Evolutionary conservation across 2,888 invertebrate species (phyloP).

Genomic region (Galerucella nymphaeae): DNA sequence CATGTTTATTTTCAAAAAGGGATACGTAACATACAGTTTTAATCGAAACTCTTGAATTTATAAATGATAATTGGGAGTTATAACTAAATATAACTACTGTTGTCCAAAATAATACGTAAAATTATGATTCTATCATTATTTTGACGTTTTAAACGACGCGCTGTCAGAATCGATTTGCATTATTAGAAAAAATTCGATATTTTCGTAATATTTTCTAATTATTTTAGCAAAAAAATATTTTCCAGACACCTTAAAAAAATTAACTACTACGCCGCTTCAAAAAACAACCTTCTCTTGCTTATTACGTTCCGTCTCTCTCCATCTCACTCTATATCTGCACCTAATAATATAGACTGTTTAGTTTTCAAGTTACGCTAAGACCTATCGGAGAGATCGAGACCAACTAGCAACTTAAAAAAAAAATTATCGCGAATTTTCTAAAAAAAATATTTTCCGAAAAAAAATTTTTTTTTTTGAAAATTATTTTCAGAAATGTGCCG

Average conservation of each 20-base stretch:
- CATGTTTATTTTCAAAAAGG: too few relatives aligned
- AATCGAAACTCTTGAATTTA: too few relatives aligned
- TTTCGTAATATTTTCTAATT: neutral
- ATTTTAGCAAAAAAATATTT: neutral
- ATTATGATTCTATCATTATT: too few relatives aligned
- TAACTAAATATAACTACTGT: too few relatives aligned
- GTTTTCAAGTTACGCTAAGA: slow-evolving; percentile 39
- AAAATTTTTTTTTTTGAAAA: too few relatives aligned
- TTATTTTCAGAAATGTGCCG: slow-evolving; percentile 25
- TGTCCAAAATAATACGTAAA: too few relatives aligned
- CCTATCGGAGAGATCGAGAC: slow-evolving; percentile 19
- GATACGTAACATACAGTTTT: too few relatives aligned
- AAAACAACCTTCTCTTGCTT: slow-evolving; percentile 19
- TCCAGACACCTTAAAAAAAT: neutral
- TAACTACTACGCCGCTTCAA: neutral
- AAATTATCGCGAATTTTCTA: slow-evolving; percentile 12
- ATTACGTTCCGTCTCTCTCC: slow-evolving; percentile 37
- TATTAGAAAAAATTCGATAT: neutral
- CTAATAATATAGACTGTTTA: slow-evolving; percentile 44
- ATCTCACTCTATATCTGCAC: slow-evolving; percentile 37
- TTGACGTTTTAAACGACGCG: too few relatives aligned
- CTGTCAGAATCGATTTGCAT: too few relatives aligned
- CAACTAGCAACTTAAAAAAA: neutral
- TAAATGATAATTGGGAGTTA: too few relatives aligned
- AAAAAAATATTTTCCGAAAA: neutral